A percentile compares a stretch with the other conserved stretches of the same genome.
These are phyloP conservation scores for Monarcha castaneiventris DNA, from an alignment of 2,113 vertebrate genomes.

Conservation along the genomic window DNA sequence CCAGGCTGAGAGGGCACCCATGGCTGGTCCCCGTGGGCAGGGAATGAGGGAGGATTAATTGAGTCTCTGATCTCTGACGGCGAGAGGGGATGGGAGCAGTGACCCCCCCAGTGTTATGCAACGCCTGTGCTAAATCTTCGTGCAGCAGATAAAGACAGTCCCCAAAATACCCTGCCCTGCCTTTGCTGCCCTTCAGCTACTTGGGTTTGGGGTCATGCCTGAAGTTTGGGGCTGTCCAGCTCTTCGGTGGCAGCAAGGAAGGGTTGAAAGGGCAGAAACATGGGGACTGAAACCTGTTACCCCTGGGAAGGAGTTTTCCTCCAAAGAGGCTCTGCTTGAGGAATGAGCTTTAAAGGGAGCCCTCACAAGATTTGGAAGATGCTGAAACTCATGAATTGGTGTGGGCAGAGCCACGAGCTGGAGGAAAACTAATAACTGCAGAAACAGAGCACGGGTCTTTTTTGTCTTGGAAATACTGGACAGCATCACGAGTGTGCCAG, in stretches of 20 bases:
- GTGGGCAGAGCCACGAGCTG: neutral
- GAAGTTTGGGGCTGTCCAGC: neutral
- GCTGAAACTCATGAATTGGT: neutral
- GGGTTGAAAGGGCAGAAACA: neutral
- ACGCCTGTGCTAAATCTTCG: conserved; percentile 25
- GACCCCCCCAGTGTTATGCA: neutral
- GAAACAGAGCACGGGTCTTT: neutral
- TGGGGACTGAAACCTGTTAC: neutral
- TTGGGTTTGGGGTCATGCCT: neutral
- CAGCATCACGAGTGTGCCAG: neutral
- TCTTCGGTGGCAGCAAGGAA: accelerated
- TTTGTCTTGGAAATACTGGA: neutral
- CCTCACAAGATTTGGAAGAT: neutral
- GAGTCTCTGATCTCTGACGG: conserved; percentile 29
- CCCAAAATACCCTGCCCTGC: conserved; percentile 1
- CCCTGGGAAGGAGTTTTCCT: neutral
- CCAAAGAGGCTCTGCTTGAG: neutral
- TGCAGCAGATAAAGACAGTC: neutral
- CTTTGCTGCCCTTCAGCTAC: neutral
- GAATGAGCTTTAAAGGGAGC: neutral
- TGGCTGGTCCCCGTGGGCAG: neutral
- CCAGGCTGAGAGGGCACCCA: neutral
- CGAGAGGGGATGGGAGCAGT: neutral
- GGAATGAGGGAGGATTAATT: conserved; percentile 50
- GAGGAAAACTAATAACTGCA: neutral